Evolutionary conservation across 1,140 invertebrate genomes (phyloP).

Genomic region (Trissolcus basalis): DNA sequence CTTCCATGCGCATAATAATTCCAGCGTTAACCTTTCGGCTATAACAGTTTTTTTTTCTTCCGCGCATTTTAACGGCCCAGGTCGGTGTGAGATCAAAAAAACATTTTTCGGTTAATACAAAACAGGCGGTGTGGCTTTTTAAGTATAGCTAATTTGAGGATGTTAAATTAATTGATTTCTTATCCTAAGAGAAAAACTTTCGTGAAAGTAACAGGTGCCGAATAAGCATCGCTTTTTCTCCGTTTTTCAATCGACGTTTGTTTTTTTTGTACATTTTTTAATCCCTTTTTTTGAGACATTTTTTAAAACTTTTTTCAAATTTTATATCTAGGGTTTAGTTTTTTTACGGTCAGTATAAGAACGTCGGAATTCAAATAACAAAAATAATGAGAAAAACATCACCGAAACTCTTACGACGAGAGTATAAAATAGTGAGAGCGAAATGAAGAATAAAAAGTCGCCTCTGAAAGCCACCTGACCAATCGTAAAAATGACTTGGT

Average conservation of each 20-base stretch:
- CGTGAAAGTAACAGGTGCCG: constrained; percentile 20
- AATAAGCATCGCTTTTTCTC: constrained; percentile 3
- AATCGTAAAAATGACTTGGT: constrained; percentile 19
- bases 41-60: constrained; percentile 14
- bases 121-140: background rate
- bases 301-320: background rate
- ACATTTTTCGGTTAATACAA: constrained; percentile 3
- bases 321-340: no score
- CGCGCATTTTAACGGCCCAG: background rate
- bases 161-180: background rate
- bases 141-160: constrained; percentile 3
- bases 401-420: constrained; percentile 9
- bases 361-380: no score
- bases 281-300: no score
- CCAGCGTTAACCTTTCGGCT: constrained; percentile 39
- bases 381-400: constrained; percentile 1
- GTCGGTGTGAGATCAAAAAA: background rate
- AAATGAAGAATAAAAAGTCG: no score
- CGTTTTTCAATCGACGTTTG: background rate
- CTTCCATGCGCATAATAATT: constrained; percentile 40
- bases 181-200: background rate
- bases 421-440: no score
- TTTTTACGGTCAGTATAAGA: no score
- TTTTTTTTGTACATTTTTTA: background rate
- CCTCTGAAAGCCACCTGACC: constrained; percentile 2